A percentile compares a stretch with the other conserved stretches of the same genome.
These are phyloP conservation scores for Onthophagus sagittarius DNA, from an alignment of 2,888 invertebrate species.

Conservation along the genomic window DNA sequence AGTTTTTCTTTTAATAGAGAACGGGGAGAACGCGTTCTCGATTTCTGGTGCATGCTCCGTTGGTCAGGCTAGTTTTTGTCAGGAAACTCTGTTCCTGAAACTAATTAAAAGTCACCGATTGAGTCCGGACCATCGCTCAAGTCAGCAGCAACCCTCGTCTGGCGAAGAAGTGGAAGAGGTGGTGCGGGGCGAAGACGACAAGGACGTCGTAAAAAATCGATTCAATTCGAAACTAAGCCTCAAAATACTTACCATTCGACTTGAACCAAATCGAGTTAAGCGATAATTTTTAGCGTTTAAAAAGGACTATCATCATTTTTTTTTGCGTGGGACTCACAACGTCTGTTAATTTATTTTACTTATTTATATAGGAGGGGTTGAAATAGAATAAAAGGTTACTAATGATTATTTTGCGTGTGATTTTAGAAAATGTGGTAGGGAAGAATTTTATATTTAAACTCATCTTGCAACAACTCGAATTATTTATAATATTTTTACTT, in stretches of 20 bases:
- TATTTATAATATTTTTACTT: too few species aligned
- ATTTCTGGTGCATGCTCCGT: constrained; percentile 39
- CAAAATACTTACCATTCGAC: too few species aligned
- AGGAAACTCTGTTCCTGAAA: constrained; percentile 47
- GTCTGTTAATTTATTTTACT: neutral
- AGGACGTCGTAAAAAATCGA: neutral
- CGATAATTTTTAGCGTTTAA: neutral
- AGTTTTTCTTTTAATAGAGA: constrained; percentile 19
- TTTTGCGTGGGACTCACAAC: neutral
- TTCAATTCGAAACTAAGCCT: neutral
- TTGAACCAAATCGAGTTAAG: neutral
- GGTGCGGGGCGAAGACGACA: neutral
- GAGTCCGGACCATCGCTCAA: constrained; percentile 45
- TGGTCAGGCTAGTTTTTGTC: constrained; percentile 39
- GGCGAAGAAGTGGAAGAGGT: neutral
- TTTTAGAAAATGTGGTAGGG: neutral
- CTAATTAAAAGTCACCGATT: constrained; percentile 48
- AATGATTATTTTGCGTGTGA: neutral
- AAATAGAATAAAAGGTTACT: neutral
- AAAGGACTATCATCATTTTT: neutral
- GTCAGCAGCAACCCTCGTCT: constrained; percentile 3
- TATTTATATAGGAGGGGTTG: neutral
- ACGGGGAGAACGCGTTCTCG: constrained; percentile 32
- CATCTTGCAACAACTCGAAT: too few species aligned
- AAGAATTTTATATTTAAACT: too few species aligned